Evolutionary conservation across 2,797 vertebrate genomes (phyloP).

Genomic region (Acanthurus leucopareius): DNA sequence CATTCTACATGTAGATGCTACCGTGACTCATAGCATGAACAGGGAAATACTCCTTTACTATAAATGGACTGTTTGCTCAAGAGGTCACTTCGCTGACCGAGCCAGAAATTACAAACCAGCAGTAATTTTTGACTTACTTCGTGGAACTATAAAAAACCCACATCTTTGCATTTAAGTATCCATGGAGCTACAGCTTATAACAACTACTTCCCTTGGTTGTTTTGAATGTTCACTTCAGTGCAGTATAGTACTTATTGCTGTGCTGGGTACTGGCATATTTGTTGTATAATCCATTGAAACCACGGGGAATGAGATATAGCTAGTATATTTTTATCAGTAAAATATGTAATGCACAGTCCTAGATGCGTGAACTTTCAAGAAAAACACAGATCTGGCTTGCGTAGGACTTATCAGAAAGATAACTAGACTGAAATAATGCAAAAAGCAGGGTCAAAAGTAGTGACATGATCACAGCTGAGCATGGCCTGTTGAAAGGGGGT

Average conservation of each 20-base stretch:
- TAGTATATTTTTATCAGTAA: not conserved
- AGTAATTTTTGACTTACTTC: conserved; percentile 11
- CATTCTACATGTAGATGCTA: conserved; percentile 76
- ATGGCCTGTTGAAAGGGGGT: conserved; percentile 10
- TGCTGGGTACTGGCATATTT: not conserved
- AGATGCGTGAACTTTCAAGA: not conserved
- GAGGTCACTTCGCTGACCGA: conserved; percentile 35
- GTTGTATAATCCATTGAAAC: not conserved
- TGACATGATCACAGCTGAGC: not conserved
- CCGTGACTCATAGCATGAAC: conserved; percentile 69
- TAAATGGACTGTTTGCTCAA: conserved; percentile 64
- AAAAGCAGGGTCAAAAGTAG: not conserved
- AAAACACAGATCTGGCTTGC: not conserved
- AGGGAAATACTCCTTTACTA: conserved; percentile 70
- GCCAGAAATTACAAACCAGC: conserved; percentile 11
- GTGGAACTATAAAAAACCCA: not conserved
- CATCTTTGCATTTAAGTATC: conserved; percentile 5
- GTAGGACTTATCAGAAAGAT: not conserved
- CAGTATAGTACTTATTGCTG: not conserved
- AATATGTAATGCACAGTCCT: not conserved
- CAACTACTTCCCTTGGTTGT: conserved; percentile 17
- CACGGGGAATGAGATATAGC: too few species aligned
- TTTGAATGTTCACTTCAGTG: conserved; percentile 3
- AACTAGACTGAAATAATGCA: not conserved
- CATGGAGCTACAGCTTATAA: not conserved